Conservation (phyloP, 2,888 invertebrate genomes). For the Drosophila nr. fundita region DNA sequence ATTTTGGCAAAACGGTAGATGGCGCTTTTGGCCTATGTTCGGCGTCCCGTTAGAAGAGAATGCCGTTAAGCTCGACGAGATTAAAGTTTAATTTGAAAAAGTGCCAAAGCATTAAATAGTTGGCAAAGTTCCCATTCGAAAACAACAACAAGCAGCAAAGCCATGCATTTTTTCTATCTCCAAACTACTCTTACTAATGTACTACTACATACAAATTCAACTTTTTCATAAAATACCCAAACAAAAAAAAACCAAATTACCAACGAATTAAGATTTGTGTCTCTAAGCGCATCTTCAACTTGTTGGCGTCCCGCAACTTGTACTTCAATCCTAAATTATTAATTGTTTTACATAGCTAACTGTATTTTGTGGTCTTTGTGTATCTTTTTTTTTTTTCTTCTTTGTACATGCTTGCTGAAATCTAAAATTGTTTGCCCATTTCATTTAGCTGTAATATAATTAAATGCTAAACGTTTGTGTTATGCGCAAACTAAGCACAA, state of each 20-base stretch:
- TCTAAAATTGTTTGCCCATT: not conserved
- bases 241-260: not conserved
- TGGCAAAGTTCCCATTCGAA: conserved; percentile 24
- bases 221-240: not conserved
- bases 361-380: not conserved
- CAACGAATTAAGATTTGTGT: not conserved
- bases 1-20: conserved; percentile 25
- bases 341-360: not conserved
- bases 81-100: conserved; percentile 70
- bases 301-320: not conserved
- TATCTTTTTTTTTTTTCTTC: not conserved
- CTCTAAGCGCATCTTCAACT: not conserved
- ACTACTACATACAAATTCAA: not conserved
- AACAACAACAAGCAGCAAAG: not conserved
- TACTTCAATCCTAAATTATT: not conserved
- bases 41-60: not conserved
- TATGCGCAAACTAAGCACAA: conserved; percentile 7
- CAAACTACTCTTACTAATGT: too few species aligned
- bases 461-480: not conserved
- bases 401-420: not conserved
- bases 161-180: not conserved
- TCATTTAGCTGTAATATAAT: not conserved
- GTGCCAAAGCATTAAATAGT: conserved; percentile 67
- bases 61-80: conserved; percentile 37
- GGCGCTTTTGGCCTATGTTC: conserved; percentile 12